phyloP scores from a whole-genome alignment of 1,140 invertebrate species.

The Sarcophaga peregrina region DNA sequence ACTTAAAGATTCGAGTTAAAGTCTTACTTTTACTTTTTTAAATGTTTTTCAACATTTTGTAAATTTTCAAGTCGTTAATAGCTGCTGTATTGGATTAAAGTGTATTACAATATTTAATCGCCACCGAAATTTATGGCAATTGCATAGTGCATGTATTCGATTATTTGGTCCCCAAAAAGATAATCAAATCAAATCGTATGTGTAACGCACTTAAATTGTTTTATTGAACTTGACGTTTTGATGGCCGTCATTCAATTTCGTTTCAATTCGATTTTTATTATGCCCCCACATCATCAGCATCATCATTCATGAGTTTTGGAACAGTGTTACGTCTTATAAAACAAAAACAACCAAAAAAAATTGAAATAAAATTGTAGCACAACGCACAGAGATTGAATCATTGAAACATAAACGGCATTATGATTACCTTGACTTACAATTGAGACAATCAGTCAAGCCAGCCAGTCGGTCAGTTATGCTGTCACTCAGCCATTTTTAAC shows the following conservation, averaged over 20 bases:
- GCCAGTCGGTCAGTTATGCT: neutral
- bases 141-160: too few relatives aligned
- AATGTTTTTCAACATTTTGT: too few relatives aligned
- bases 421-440: constrained; percentile 8
- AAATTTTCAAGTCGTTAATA: neutral
- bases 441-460: constrained; percentile 13
- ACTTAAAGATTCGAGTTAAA: too few relatives aligned
- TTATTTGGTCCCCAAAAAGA: neutral
- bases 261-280: too few relatives aligned
- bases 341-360: too few relatives aligned
- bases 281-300: too few relatives aligned
- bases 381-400: too few relatives aligned
- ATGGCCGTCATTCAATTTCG: neutral
- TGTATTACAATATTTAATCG: neutral
- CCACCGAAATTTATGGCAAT: neutral
- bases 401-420: neutral
- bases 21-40: too few relatives aligned
- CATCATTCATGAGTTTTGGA: neutral
- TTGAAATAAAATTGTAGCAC: too few relatives aligned
- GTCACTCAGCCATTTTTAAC: neutral
- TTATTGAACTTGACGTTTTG: neutral
- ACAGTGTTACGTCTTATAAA: too few relatives aligned
- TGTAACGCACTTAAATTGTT: constrained; percentile 1
- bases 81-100: neutral
- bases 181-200: neutral